Evolutionary conservation across 64 coral and sea anemone species (phyloP).

Genomic region (Porites australiensis): DNA sequence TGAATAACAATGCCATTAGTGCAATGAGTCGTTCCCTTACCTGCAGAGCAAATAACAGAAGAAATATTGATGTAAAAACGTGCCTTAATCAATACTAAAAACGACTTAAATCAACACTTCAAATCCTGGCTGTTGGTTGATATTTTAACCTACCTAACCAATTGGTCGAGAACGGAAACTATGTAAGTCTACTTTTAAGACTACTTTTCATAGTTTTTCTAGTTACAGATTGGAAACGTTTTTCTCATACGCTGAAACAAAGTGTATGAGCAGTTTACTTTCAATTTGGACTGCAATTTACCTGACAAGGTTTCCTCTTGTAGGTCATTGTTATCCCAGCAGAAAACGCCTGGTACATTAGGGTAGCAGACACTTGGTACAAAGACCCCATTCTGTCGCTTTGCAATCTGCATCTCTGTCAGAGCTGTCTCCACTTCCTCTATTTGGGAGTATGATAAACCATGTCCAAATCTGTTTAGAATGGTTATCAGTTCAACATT

Average conservation of each 20-base stretch:
- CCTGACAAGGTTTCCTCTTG: constrained; percentile 70
- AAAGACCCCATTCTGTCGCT: constrained; percentile 31
- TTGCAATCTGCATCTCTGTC: constrained; percentile 52
- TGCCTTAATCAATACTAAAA: no score
- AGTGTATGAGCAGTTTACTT: neutral
- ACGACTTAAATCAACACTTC: neutral
- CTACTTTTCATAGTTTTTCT: no score
- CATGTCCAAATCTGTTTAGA: constrained; percentile 68
- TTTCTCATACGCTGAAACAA: neutral
- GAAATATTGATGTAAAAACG: no score
- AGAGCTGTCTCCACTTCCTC: constrained; percentile 67
- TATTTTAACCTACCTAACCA: neutral
- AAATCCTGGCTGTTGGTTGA: neutral
- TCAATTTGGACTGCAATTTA: neutral
- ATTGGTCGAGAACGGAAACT: neutral
- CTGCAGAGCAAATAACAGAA: no score
- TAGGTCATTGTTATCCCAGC: constrained; percentile 69
- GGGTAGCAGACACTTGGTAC: constrained; percentile 25
- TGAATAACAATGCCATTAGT: constrained; percentile 69
- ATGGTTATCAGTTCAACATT: constrained; percentile 52
- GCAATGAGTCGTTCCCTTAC: no score
- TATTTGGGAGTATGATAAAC: constrained; percentile 46
- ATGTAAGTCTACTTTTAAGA: no score
- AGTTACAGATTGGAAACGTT: neutral
- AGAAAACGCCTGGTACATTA: constrained; percentile 53